phyloP scores from a whole-genome alignment of 2,797 vertebrate species.

The Eurystomus glaucurus region DNA sequence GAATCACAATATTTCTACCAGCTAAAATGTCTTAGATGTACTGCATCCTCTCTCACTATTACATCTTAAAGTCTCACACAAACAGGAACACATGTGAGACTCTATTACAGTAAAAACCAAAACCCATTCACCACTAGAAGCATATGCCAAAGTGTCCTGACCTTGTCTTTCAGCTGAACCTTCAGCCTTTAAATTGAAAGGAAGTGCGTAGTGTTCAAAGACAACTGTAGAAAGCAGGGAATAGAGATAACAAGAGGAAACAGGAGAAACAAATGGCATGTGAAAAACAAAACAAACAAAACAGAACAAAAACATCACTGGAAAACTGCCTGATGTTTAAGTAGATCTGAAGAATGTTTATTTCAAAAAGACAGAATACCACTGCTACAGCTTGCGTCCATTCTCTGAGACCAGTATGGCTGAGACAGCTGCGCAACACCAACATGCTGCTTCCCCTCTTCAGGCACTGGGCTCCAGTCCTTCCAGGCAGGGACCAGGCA shows the following conservation, averaged over 20 bases:
- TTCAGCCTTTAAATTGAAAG: not conserved
- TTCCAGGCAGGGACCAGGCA: fast-evolving
- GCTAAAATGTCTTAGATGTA: not conserved
- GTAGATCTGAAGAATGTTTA: not conserved
- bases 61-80: not conserved
- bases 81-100: not conserved
- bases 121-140: not conserved
- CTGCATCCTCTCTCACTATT: not conserved
- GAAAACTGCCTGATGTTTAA: not conserved
- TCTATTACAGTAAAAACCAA: not conserved
- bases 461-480: not conserved
- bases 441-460: not conserved
- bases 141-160: not conserved
- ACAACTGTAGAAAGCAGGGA: not conserved
- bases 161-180: not conserved
- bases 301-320: not conserved
- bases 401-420: fast-evolving
- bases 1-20: not conserved
- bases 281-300: not conserved
- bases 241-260: not conserved
- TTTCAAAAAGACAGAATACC: not conserved
- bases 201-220: not conserved
- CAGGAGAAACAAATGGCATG: not conserved
- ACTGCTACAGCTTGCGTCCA: not conserved
- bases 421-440: not conserved